These are phyloP conservation scores for Phalangium opilio DNA, from an alignment of 2,888 invertebrate genomes.

Conservation along the genomic window DNA sequence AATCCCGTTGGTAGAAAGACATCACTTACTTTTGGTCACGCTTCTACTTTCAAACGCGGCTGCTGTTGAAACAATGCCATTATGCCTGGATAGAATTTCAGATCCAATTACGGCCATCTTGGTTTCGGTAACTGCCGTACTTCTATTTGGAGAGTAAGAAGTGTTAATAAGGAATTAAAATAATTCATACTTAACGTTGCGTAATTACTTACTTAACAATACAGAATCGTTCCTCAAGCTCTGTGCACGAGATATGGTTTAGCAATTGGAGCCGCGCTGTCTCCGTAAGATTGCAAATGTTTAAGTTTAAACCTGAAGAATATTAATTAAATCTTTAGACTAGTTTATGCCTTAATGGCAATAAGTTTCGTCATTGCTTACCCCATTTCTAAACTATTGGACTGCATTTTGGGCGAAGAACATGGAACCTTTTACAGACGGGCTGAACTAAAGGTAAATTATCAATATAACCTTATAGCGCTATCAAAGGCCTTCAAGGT, in stretches of 20 bases:
- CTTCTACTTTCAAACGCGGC: conserved; percentile 30
- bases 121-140: conserved; percentile 30
- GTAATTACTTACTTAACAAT: conserved; percentile 9
- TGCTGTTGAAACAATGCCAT: conserved; percentile 31
- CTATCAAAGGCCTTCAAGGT: too few relatives aligned
- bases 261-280: conserved; percentile 27
- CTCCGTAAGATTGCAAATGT: conserved; percentile 26
- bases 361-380: conserved; percentile 27
- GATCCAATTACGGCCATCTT: conserved; percentile 28
- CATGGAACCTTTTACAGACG: conserved; percentile 28
- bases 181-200: not conserved
- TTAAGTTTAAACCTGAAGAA: not conserved
- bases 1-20: conserved; percentile 27
- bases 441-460: conserved; percentile 25
- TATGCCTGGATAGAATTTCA: conserved; percentile 29
- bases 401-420: conserved; percentile 28
- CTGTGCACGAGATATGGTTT: conserved; percentile 30
- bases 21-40: conserved; percentile 30
- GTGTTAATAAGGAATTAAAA: not conserved
- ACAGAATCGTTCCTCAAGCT: conserved; percentile 30
- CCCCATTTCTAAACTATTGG: conserved; percentile 30
- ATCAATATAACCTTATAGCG: too few relatives aligned
- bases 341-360: conserved; percentile 29
- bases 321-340: conserved; percentile 17
- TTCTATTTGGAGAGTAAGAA: conserved; percentile 32